Conservation (phyloP, 2,888 invertebrate genomes). For the Limnephilus rhombicus region DNA sequence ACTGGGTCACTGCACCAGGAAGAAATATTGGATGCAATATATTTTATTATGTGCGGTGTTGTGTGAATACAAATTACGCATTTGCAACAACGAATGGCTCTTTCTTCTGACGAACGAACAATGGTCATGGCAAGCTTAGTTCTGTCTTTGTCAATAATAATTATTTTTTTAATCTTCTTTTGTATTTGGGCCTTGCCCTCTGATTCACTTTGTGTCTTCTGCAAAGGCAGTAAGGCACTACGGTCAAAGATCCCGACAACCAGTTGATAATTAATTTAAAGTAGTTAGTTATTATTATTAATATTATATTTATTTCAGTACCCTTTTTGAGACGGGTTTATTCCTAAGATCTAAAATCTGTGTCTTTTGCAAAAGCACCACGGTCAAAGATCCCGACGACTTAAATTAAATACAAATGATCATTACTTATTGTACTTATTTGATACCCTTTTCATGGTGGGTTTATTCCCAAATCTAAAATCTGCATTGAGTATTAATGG, state of each 20-base stretch:
- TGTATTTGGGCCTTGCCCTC: background rate
- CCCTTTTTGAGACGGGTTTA: no score
- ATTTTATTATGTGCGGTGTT: background rate
- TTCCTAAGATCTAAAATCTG: background rate
- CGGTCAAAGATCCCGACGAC: background rate
- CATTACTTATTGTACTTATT: background rate
- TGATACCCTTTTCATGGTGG: background rate
- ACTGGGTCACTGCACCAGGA: constrained; percentile 31
- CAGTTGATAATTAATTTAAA: no score
- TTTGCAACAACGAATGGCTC: background rate
- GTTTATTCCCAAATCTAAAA: background rate
- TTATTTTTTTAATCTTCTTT: background rate
- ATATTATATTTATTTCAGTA: no score
- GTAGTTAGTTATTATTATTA: no score
- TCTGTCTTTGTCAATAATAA: background rate
- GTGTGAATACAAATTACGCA: background rate
- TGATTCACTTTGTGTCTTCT: background rate
- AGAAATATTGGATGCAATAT: constrained; percentile 3
- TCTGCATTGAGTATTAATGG: background rate
- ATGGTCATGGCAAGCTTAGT: background rate
- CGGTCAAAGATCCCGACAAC: no score
- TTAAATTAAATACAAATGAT: background rate
- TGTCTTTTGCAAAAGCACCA: background rate
- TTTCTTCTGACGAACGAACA: background rate
- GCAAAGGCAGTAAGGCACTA: no score